Evolutionary conservation across 64 coral and sea anemone genomes (phyloP), one percentile per base, ranked within the genome.

Genomic region (Trachythela sp.): DNA sequence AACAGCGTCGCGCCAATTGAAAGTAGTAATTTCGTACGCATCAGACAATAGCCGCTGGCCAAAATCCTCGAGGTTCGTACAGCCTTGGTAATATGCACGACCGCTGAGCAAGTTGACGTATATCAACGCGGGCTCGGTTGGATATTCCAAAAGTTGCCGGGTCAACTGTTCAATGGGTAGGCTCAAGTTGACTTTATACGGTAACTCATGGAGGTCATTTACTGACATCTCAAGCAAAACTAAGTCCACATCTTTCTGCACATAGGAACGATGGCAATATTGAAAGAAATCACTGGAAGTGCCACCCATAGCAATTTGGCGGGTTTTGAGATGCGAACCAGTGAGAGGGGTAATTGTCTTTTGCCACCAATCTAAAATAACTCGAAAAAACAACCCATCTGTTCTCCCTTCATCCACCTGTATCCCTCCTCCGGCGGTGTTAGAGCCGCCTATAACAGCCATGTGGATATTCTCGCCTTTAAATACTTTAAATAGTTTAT

Each of bases 11-110:
- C 90, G 86, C 30, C 92, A 87, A 93, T 88, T 91, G 64, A 95
- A 91, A 9, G 94, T 86, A 0, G 94, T 93, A 26, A 93, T 76
- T 9, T 49, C 27, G 18, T 95, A 95, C 24, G 92, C 84, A 77
- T 42, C 48, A 18, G 91, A 76, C 0, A 93, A 60, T 38, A 93
- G 52, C 27, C 83, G n/a, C 42, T 90, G 91, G 35, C 94, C 91
- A 48, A 77, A 95, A 89, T 93, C 89, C 86, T 95, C 94, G n/a
- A 95, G 54, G 48, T 93, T 95, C 29, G 54, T 89, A 36, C 94
- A 95, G 1, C 41, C 42, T 10, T 92, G 94, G 48, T 95, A 91
- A 24, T 88, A 72, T 2, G 56, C 41, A 31, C 92, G 87, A 60
- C 94, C 91, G 39, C 91, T 95, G 38, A 95, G 77, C 14, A 95